Percentiles rank a stretch among this genome's conserved stretches.
Conservation (phyloP, 1,140 invertebrate genomes). For the Diprion similis region DNA sequence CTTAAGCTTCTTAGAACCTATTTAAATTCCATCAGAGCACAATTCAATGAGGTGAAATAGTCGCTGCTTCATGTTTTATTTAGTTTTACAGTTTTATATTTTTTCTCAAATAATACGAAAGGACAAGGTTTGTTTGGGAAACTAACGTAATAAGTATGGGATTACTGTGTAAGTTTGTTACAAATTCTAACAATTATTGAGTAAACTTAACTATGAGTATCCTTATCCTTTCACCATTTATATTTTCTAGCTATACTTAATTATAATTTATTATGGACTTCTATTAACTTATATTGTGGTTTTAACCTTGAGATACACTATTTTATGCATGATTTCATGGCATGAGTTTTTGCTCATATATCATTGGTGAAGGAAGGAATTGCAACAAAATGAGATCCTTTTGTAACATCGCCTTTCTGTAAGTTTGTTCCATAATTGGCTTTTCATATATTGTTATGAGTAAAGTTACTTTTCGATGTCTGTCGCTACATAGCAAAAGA, state of each 20-base stretch:
- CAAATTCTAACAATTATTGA: not conserved
- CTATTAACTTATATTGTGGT: not conserved
- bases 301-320: not conserved
- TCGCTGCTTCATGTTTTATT: not conserved
- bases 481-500: too few relatives aligned
- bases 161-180: too few relatives aligned
- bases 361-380: slow-evolving; percentile 24
- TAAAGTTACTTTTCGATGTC: slow-evolving; percentile 19
- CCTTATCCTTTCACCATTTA: not conserved
- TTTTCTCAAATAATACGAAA: not conserved
- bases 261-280: not conserved
- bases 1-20: slow-evolving; percentile 57
- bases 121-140: not conserved
- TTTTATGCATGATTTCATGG: slow-evolving; percentile 48
- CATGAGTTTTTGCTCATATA: slow-evolving; percentile 38
- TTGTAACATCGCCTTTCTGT: not conserved
- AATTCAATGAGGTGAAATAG: slow-evolving; percentile 57
- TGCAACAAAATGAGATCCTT: not conserved
- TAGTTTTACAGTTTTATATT: not conserved
- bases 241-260: not conserved
- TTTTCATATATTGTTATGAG: slow-evolving; percentile 30
- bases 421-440: slow-evolving; percentile 28
- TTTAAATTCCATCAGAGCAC: slow-evolving; percentile 50
- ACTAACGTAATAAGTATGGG: not conserved
- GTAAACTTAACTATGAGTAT: not conserved